A percentile compares a stretch with the other conserved stretches of the same genome.
Evolutionary conservation across 2,888 invertebrate genomes (phyloP).

Genomic region (Protophormia terraenovae): DNA sequence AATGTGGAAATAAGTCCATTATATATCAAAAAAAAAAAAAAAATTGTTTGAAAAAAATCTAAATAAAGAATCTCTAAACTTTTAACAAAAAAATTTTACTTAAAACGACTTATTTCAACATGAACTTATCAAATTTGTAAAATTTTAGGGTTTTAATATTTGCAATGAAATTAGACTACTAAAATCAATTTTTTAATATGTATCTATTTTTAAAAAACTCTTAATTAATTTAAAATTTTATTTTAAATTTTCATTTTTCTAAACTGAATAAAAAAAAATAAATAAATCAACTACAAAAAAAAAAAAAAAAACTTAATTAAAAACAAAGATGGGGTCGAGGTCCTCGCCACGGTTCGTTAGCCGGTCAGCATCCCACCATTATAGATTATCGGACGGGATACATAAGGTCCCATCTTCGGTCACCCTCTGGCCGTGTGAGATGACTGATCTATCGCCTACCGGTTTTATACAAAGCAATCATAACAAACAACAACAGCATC

Average conservation of each 20-base stretch:
- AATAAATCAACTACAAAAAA: conserved; percentile 40
- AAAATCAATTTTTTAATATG: conserved; percentile 40
- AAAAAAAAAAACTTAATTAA: conserved; percentile 42
- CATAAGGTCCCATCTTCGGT: conserved; percentile 94
- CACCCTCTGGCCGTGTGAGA: conserved; percentile 95
- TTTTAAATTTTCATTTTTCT: conserved; percentile 56
- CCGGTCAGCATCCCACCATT: conserved; percentile 81
- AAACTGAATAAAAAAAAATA: conserved; percentile 24
- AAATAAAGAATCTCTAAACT: no score
- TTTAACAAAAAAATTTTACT: no score
- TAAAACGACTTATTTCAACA: conserved; percentile 33
- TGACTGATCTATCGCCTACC: conserved; percentile 85
- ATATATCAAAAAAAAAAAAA: no score
- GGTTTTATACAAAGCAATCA: conserved; percentile 77
- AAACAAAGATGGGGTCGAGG: conserved; percentile 90
- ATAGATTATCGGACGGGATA: conserved; percentile 84
- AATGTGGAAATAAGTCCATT: conserved; percentile 57
- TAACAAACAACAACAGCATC: conserved; percentile 69
- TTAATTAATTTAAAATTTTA: conserved; percentile 67
- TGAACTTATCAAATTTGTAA: background rate
- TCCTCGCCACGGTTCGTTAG: conserved; percentile 82
- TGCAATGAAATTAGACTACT: conserved; percentile 55
- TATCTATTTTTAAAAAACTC: conserved; percentile 71
- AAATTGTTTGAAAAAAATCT: no score
- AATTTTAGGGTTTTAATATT: conserved; percentile 52